Conservation (phyloP, 2,113 vertebrate species). For the Hemibagrus wyckioides region DNA sequence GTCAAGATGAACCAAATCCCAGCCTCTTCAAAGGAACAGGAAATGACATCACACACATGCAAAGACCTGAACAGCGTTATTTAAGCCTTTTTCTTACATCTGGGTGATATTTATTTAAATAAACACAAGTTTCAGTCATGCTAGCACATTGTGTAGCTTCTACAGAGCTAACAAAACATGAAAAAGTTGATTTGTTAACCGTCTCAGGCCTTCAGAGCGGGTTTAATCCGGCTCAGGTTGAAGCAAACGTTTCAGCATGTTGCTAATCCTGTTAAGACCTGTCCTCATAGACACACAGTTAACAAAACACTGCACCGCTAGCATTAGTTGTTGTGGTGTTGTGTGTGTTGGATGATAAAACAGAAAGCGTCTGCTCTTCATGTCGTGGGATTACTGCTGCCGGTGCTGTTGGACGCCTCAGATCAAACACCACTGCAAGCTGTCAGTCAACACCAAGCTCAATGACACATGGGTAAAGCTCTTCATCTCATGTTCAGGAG, state of each 20-base stretch:
- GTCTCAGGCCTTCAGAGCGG: slow-evolving; percentile 34
- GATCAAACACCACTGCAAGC: slow-evolving; percentile 74
- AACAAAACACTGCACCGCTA: slow-evolving; percentile 52
- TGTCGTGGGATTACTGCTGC: slow-evolving; percentile 78
- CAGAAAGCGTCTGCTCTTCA: slow-evolving; percentile 61
- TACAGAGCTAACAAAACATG: neutral
- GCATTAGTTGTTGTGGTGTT: neutral
- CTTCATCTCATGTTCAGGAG: neutral
- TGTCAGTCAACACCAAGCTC: slow-evolving; percentile 79
- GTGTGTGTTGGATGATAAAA: slow-evolving; percentile 7
- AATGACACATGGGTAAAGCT: slow-evolving; percentile 80
- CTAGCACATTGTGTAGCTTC: neutral
- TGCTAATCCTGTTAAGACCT: slow-evolving; percentile 79
- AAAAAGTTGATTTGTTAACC: neutral
- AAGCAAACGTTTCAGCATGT: slow-evolving; percentile 71
- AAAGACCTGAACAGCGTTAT: too few species aligned
- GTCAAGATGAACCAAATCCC: neutral
- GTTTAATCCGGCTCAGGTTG: slow-evolving; percentile 65
- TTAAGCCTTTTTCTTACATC: too few species aligned
- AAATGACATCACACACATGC: neutral
- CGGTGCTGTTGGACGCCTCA: slow-evolving; percentile 72
- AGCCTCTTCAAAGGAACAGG: neutral
- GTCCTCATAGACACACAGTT: slow-evolving; percentile 41
- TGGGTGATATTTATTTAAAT: neutral
- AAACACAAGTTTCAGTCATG: neutral